phyloP scores from a whole-genome alignment of 2,797 vertebrate genomes.

The Florisuga fusca region DNA sequence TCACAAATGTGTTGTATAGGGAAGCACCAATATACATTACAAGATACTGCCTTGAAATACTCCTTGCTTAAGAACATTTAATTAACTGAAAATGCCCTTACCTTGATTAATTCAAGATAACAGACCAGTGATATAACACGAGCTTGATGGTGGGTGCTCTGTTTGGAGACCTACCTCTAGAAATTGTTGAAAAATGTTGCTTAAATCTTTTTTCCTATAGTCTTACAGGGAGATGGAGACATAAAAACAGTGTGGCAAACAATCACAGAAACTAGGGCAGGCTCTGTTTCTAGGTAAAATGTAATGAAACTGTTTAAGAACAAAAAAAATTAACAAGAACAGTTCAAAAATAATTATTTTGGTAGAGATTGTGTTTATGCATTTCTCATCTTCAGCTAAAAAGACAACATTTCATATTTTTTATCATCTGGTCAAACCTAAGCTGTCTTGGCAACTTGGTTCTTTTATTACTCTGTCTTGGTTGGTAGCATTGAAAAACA shows the following conservation, averaged over 20 bases:
- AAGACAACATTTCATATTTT: neutral
- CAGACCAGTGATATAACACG: neutral
- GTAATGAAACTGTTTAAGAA: neutral
- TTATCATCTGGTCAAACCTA: neutral
- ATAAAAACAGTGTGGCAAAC: neutral
- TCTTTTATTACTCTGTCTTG: neutral
- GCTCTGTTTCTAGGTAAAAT: neutral
- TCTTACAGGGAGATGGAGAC: neutral
- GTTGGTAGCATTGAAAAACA: neutral
- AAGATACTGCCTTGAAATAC: neutral
- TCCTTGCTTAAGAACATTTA: neutral
- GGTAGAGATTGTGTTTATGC: neutral
- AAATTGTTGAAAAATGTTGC: neutral
- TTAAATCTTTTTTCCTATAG: neutral
- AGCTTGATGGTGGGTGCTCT: neutral
- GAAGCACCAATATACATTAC: neutral
- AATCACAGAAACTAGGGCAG: neutral
- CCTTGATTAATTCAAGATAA: neutral
- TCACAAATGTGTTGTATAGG: neutral
- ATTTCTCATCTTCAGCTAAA: neutral
- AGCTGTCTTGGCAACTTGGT: neutral
- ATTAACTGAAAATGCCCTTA: neutral
- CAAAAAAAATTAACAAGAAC: neutral
- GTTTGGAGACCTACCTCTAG: neutral
- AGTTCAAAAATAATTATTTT: neutral